A percentile compares a stretch with the other conserved stretches of the same genome.
phyloP scores from a whole-genome alignment of 2,113 vertebrate species.

The Rhagologus leucostigma region DNA sequence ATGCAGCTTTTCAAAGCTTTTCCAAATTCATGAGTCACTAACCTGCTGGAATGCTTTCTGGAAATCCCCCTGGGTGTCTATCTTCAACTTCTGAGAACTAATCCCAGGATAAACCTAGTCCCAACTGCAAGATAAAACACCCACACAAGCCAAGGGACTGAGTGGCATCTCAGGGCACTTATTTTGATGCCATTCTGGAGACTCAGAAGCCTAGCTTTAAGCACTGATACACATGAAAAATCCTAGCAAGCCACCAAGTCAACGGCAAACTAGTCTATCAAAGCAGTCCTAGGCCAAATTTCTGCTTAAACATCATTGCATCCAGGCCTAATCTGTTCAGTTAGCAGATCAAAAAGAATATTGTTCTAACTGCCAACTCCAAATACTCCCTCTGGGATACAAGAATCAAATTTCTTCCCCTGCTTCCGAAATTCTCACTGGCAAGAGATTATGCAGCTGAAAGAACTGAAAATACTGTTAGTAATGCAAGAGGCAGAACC shows the following conservation, averaged over 20 bases:
- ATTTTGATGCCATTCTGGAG: neutral
- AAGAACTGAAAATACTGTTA: neutral
- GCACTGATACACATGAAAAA: neutral
- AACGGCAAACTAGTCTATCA: neutral
- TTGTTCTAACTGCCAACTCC: conserved; percentile 53
- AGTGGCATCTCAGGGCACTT: neutral
- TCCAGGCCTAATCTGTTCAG: conserved; percentile 16
- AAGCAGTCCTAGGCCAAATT: neutral
- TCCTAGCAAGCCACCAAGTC: neutral
- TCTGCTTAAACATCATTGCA: neutral
- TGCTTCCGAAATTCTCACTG: neutral
- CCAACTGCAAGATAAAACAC: neutral
- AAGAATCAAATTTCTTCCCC: conserved; percentile 34
- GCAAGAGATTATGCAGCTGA: neutral
- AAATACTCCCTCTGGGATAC: neutral
- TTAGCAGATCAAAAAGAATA: conserved; percentile 48
- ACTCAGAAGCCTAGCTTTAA: neutral
- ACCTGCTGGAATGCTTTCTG: conserved; percentile 31
- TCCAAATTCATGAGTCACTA: neutral
- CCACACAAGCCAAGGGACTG: neutral
- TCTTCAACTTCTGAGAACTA: conserved; percentile 25
- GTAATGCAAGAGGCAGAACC: rapidly evolving
- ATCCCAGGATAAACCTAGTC: neutral
- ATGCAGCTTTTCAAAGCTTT: conserved; percentile 39
- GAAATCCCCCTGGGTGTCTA: conserved; percentile 1